Conservation (phyloP, 2,113 vertebrate species). For the Ictidomys tridecemlineatus region DNA sequence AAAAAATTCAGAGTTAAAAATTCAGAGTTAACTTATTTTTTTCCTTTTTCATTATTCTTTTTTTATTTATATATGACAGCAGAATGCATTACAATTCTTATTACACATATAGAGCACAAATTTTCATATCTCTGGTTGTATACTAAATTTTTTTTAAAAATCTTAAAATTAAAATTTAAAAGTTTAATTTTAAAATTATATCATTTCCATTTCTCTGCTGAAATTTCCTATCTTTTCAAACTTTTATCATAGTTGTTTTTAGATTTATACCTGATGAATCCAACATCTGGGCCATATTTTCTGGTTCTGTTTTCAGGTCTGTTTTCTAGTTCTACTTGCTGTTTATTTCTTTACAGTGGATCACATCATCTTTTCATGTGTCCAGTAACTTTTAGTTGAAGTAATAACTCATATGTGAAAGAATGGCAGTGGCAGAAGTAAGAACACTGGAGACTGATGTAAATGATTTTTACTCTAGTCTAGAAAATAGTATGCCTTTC, state of each 20-base stretch:
- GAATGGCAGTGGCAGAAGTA: not conserved
- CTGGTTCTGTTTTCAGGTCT: not conserved
- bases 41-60: no score
- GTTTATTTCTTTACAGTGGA: not conserved
- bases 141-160: no score
- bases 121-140: no score
- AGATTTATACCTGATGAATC: not conserved
- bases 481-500: not conserved
- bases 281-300: not conserved
- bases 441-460: not conserved
- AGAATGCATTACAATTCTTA: no score
- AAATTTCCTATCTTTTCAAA: no score
- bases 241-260: not conserved
- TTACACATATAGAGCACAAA: no score
- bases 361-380: not conserved
- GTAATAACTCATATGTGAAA: not conserved
- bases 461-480: not conserved
- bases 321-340: not conserved
- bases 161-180: no score
- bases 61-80: no score
- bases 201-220: no score
- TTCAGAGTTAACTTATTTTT: no score
- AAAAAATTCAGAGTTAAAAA: no score
- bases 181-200: no score
- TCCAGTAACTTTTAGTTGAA: not conserved